A percentile compares a stretch with the other conserved stretches of the same genome.
phyloP scores from a whole-genome alignment of 1,140 invertebrate genomes.

The Capitella teleta region DNA sequence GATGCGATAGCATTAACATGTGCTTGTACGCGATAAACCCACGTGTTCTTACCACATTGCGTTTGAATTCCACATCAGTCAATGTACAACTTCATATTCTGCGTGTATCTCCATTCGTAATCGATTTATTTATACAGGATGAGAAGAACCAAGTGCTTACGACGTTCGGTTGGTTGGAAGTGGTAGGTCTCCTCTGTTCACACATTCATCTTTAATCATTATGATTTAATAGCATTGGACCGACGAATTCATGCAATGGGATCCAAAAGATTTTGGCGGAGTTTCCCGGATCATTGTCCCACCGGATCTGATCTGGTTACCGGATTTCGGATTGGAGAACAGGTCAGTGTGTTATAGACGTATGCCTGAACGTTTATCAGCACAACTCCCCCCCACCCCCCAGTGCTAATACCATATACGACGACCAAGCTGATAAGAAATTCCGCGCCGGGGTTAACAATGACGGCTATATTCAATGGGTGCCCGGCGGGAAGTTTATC shows the following conservation, averaged over 20 bases:
- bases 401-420: conserved; percentile 26
- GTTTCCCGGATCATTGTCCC: conserved; percentile 6
- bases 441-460: conserved; percentile 23
- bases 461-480: conserved; percentile 25
- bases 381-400: background rate
- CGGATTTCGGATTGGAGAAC: conserved; percentile 10
- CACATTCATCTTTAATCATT: background rate
- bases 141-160: conserved; percentile 80
- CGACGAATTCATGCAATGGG: conserved; percentile 7
- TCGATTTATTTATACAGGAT: conserved; percentile 42
- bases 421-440: conserved; percentile 23
- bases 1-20: too few relatives aligned
- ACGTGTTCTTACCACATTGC: too few relatives aligned
- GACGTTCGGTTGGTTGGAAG: conserved; percentile 86
- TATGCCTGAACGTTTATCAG: background rate
- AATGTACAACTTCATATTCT: too few relatives aligned
- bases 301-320: conserved; percentile 7
- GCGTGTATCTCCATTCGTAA: background rate
- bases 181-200: conserved; percentile 55
- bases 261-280: conserved; percentile 6
- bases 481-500: conserved; percentile 26
- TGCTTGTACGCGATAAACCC: too few relatives aligned
- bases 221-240: conserved; percentile 5
- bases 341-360: conserved; percentile 1
- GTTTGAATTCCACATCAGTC: too few relatives aligned